Evolutionary conservation across 2,888 invertebrate genomes (phyloP), one percentile per base, ranked within the genome.

Genomic region (Troilus luridus): DNA sequence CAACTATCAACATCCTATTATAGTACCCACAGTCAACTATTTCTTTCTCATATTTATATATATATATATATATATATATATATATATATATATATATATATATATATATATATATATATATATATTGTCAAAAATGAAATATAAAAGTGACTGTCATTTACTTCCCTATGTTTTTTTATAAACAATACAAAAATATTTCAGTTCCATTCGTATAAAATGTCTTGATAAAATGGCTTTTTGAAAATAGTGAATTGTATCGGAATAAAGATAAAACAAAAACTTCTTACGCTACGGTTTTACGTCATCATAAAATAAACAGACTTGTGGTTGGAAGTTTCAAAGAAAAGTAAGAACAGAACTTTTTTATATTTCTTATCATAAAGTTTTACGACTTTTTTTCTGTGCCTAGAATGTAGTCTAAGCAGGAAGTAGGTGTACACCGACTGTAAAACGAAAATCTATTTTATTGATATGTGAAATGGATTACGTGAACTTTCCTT

Each of bases 321-420:
- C 12, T 72, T 19, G 72, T 41, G 72, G 72, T 77, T 41, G 41
- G 41, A 77, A 77, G 72, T 77, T 77, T 21, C 1, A 41, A 77
- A 41, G 72, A 77, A 77, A 77, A 77, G 72, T 77, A 41, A 77
- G 27, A 77, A 17, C 27, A 17, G 7, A 72, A 77, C 72, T 77
- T 77, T 67, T 77, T 77, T 77, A 77, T 77, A 77, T 77, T 77
- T 77, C 27, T 17, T 77, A 41, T 77, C 72, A 77, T 77, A 77
- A 77, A 77, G 72, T 77, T 77, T 77, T 77, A 77, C 72, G 9
- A 77, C 72, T 77, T 77, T 27, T 77, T 77, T 77, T 77, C 72
- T 27, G 12, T 8, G 14, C 17, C 27, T 41, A 77, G 17, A 77
- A 77, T 77, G 72, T 7, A 77, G 7, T 41, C 72, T 21, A 41